phyloP scores from a whole-genome alignment of 2,113 vertebrate genomes.

The Camarhynchus parvulus region DNA sequence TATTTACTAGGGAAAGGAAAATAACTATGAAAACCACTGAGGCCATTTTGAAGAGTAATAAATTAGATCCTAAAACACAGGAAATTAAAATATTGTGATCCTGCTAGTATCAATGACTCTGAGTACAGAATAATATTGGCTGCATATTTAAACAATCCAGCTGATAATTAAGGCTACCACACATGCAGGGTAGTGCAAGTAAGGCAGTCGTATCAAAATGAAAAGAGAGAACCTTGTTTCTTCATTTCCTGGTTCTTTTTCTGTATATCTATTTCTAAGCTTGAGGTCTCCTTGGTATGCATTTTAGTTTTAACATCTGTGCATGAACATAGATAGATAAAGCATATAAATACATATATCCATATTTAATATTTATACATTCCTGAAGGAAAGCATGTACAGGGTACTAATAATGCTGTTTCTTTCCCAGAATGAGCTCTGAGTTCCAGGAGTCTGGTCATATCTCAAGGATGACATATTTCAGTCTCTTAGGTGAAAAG shows the following conservation, averaged over 20 bases:
- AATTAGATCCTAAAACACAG: slow-evolving; percentile 22
- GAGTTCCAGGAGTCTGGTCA: background rate
- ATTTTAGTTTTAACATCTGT: background rate
- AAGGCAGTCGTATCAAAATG: background rate
- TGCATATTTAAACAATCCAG: background rate
- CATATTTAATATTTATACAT: background rate
- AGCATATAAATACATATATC: background rate
- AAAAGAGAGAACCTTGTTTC: background rate
- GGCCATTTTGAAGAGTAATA: background rate
- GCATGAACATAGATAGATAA: background rate
- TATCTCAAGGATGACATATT: slow-evolving; percentile 47
- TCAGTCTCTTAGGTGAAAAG: slow-evolving; percentile 20
- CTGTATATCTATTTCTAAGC: background rate
- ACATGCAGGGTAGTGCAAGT: background rate
- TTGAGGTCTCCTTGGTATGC: background rate
- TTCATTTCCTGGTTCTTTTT: slow-evolving; percentile 12
- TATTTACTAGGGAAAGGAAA: slow-evolving; percentile 26
- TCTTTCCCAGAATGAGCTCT: background rate
- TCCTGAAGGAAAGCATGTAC: background rate
- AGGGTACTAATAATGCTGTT: background rate
- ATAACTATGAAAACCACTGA: background rate
- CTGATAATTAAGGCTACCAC: background rate
- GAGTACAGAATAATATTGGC: background rate
- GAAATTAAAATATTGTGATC: slow-evolving; percentile 42
- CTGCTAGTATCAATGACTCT: background rate